These are phyloP conservation scores for Montipora sp. DNA, from an alignment of 64 coral and sea anemone species.

Conservation along the genomic window DNA sequence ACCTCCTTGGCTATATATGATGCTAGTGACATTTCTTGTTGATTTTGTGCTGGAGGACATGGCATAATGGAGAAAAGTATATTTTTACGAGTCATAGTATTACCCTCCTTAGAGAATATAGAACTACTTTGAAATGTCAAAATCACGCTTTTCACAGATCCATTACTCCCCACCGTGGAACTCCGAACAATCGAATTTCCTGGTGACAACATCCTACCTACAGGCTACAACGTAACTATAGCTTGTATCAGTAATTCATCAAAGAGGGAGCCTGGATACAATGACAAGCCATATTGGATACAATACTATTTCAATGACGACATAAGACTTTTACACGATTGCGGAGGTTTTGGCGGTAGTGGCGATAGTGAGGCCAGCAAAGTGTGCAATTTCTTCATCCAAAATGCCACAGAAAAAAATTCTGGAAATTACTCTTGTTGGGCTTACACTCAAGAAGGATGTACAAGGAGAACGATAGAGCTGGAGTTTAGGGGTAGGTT, in stretches of 20 bases:
- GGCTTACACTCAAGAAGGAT: too few relatives aligned
- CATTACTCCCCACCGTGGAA: background rate
- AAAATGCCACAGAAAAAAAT: background rate
- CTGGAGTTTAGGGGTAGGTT: background rate
- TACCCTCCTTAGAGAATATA: too few relatives aligned
- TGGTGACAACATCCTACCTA: background rate
- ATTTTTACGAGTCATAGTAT: too few relatives aligned
- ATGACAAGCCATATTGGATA: background rate
- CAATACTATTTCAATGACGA: conserved; percentile 10
- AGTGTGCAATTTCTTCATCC: background rate
- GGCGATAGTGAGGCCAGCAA: background rate
- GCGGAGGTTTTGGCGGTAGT: background rate
- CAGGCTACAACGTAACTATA: conserved; percentile 9
- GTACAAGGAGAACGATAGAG: background rate
- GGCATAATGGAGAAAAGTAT: too few relatives aligned
- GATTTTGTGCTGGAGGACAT: too few relatives aligned
- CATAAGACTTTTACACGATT: background rate
- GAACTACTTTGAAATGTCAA: too few relatives aligned
- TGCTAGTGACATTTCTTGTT: too few relatives aligned
- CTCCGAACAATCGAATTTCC: background rate
- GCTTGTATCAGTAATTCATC: conserved; percentile 14
- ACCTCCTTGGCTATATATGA: too few relatives aligned
- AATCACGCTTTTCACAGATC: background rate
- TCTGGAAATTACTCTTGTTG: background rate
- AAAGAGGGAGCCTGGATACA: background rate